Evolutionary conservation across 2,797 vertebrate genomes (phyloP).

Genomic region (Danio tinwini): DNA sequence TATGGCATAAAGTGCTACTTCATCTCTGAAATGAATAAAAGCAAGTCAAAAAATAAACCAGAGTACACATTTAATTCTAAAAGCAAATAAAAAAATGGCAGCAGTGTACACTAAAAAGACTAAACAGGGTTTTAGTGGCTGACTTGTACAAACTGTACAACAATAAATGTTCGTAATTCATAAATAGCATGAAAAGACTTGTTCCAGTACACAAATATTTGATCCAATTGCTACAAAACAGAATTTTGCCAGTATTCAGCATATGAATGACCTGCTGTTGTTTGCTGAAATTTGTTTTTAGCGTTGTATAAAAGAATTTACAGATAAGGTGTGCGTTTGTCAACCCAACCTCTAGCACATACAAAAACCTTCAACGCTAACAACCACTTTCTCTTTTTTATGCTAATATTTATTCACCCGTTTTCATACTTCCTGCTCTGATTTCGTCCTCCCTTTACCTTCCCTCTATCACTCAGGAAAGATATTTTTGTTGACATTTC

Average conservation of each 20-base stretch:
- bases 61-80: not conserved
- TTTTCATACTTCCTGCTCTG: not conserved
- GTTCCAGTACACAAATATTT: not conserved
- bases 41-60: not conserved
- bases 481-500: constrained; percentile 24
- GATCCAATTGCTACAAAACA: not conserved
- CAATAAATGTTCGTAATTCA: constrained; percentile 26
- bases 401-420: constrained; percentile 7
- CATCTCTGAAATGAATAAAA: not conserved
- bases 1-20: not conserved
- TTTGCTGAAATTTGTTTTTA: constrained; percentile 4
- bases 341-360: constrained; percentile 5
- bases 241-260: not conserved
- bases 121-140: not conserved
- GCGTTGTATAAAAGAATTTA: not conserved
- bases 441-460: not conserved
- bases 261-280: not conserved
- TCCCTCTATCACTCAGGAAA: constrained; percentile 5
- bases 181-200: not conserved
- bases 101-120: not conserved
- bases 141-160: not conserved
- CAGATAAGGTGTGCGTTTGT: not conserved
- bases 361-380: not conserved
- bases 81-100: not conserved
- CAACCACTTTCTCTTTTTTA: not conserved